phyloP scores from a whole-genome alignment of 2,797 vertebrate genomes.

The Enteromius paludinosus region DNA sequence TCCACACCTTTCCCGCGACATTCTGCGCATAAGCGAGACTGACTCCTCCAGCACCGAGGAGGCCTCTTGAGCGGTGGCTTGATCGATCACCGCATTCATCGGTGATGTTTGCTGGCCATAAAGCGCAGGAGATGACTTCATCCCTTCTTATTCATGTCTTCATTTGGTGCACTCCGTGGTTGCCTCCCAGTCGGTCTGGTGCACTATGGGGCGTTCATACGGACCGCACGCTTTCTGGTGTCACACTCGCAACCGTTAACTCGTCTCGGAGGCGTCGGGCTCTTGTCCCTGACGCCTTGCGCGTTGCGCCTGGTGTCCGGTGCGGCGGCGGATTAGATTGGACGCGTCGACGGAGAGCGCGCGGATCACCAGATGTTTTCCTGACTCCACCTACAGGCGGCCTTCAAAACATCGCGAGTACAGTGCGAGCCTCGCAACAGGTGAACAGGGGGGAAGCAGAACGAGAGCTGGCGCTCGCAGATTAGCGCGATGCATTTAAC shows the following conservation, averaged over 20 bases:
- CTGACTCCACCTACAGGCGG: slow-evolving; percentile 65
- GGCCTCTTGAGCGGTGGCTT: slow-evolving; percentile 38
- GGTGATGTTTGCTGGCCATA: slow-evolving; percentile 26
- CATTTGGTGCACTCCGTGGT: slow-evolving; percentile 36
- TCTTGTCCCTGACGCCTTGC: slow-evolving; percentile 15
- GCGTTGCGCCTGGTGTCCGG: slow-evolving; percentile 21
- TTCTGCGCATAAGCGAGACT: slow-evolving; percentile 38
- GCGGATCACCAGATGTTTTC: slow-evolving; percentile 56
- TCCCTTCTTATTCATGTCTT: slow-evolving; percentile 50
- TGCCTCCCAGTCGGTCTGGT: slow-evolving; percentile 32
- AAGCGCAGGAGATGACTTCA: slow-evolving; percentile 52
- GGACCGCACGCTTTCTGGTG: not conserved
- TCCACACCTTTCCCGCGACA: slow-evolving; percentile 42
- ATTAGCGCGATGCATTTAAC: not conserved
- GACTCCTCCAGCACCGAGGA: slow-evolving; percentile 33
- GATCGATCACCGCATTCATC: slow-evolving; percentile 48
- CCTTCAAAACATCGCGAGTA: slow-evolving; percentile 56
- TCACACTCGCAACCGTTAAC: not conserved
- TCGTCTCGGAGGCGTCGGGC: slow-evolving; percentile 8
- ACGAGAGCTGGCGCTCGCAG: slow-evolving; percentile 2
- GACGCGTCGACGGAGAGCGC: slow-evolving; percentile 38
- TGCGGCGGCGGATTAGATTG: slow-evolving; percentile 22
- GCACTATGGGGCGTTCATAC: not conserved
- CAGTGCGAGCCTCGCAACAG: slow-evolving; percentile 51
- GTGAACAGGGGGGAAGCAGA: slow-evolving; percentile 24